Evolutionary conservation across 2,797 vertebrate genomes (phyloP).

Genomic region (Leptoclinus maculatus): DNA sequence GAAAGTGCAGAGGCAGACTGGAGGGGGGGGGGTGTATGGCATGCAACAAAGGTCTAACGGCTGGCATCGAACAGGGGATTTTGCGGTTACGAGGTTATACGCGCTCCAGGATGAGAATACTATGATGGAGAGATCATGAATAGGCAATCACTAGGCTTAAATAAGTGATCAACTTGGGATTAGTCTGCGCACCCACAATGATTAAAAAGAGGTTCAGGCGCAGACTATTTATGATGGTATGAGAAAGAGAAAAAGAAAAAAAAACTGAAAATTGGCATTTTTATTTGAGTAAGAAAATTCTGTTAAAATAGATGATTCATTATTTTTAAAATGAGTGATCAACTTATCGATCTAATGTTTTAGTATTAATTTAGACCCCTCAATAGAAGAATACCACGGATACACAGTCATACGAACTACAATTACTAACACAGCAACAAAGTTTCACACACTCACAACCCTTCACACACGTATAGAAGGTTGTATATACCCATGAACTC

Average conservation of each 20-base stretch:
- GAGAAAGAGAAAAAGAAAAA: too few relatives aligned
- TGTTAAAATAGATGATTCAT: neutral
- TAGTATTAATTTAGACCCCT: neutral
- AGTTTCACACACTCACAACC: neutral
- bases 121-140: neutral
- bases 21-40: neutral
- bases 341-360: neutral
- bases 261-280: too few relatives aligned
- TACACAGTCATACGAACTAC: neutral
- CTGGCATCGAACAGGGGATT: neutral
- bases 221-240: too few relatives aligned
- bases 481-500: neutral
- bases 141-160: neutral
- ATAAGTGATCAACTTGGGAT: neutral
- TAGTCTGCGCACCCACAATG: neutral
- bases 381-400: neutral
- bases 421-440: constrained; percentile 10
- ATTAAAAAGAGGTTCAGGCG: too few relatives aligned
- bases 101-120: neutral
- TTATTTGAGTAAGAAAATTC: too few relatives aligned
- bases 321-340: neutral
- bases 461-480: neutral
- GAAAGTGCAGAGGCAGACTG: neutral
- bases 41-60: neutral
- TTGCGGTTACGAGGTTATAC: neutral